Evolutionary conservation across 2,888 invertebrate genomes (phyloP).

Genomic region (Caenorhabditis sulstoni): DNA sequence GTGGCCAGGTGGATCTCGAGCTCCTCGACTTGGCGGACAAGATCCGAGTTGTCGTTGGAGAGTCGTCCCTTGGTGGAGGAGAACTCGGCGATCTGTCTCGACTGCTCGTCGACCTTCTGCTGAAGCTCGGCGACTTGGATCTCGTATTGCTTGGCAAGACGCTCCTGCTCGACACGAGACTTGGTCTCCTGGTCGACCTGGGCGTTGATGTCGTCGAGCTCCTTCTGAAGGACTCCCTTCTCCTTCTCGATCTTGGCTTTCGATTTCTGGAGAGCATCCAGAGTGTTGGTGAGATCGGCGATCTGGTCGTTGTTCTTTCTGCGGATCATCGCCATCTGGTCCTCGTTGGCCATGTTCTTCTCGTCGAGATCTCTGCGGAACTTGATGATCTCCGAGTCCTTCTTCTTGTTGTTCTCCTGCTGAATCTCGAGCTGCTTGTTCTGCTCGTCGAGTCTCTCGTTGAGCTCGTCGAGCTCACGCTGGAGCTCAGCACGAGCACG

Average conservation of each 20-base stretch:
- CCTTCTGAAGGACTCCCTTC: conserved; percentile 73
- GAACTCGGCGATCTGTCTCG: conserved; percentile 93
- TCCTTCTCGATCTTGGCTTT: conserved; percentile 85
- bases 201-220: conserved; percentile 75
- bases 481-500: conserved; percentile 97
- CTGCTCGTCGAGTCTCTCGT: conserved; percentile 90
- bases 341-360: conserved; percentile 94
- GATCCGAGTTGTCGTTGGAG: conserved; percentile 96
- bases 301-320: conserved; percentile 99
- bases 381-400: conserved; percentile 98
- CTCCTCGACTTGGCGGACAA: conserved; percentile 92
- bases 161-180: conserved; percentile 76
- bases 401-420: conserved; percentile 96
- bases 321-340: conserved; percentile 94
- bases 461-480: conserved; percentile 93
- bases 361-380: conserved; percentile 98
- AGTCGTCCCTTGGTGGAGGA: conserved; percentile 90
- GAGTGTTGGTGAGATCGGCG: conserved; percentile 98
- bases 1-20: conserved; percentile 96
- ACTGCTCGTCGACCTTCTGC: conserved; percentile 95
- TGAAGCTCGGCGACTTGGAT: conserved; percentile 92
- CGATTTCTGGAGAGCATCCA: conserved; percentile 99
- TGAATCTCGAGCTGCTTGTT: conserved; percentile 84
- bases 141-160: conserved; percentile 77
- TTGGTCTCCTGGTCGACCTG: conserved; percentile 77